Base-by-base conservation (phyloP, 2,113 vertebrate species). In the Notothenia rossii region DNA sequence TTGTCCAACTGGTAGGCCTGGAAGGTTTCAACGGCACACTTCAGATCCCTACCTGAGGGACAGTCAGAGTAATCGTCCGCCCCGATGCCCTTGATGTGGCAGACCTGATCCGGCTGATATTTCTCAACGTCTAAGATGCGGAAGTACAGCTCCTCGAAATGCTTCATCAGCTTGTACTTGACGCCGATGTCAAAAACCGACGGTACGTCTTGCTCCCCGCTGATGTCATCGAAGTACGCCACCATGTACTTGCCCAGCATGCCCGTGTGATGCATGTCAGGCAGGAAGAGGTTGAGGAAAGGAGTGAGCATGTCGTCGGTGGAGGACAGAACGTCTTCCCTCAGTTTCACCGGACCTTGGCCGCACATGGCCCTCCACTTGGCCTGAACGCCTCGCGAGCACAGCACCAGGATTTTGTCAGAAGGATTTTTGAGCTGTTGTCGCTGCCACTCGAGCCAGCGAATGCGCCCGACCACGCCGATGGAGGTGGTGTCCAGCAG, bases 311-410 rank as follows among this genome's bases (percentile, higher is more conserved):
- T 95, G 85, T 99, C 98, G 0, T 96, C 96, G 0, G 91, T 67
- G 0, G 96, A 94, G 8, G 96, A 96, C 5, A 86, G 64, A 2
- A 88, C 71, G 76, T 99, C 98, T 43, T 98, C 96, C 49, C 83
- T 94, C 61, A 99, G 91, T 4, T 70, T 91, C 51, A 98, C 75
- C 9, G 7, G 82, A 4, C 88, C 90, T 0, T 86, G 89, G 3
- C 96, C 96, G 0, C 97, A 96, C 93, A 98, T 95, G 54, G 98
- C 96, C 22, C 95, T 94, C 98, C 98, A 99, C 45, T 99, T 99
- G 45, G 97, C 96, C 66, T 93, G 96, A 11, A 97, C 95, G 1
- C 98, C 98, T 2, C 83, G 94, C 0, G 98, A 99, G 62, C 98
- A 99, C 22, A 99, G 92, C 59, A 99, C 85, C 59, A 99, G 91